Evolutionary conservation across 1,140 invertebrate genomes (phyloP).

Genomic region (Vollenhovia emeryi): DNA sequence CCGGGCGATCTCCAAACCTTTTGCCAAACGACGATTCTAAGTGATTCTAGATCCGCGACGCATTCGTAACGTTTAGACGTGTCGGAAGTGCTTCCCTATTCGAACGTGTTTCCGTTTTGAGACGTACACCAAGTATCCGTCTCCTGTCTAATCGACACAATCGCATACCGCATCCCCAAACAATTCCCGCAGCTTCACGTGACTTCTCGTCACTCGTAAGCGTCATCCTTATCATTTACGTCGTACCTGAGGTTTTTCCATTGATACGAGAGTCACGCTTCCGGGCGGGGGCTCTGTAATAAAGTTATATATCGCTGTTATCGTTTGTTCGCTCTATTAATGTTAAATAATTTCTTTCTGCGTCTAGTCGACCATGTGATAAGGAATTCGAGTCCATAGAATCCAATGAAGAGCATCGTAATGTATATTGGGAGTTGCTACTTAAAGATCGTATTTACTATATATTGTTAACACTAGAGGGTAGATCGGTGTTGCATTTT

Average conservation of each 20-base stretch:
- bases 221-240: constrained; percentile 45
- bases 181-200: neutral
- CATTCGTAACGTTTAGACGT: constrained; percentile 32
- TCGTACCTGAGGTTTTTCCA: constrained; percentile 53
- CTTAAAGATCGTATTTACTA: constrained; percentile 62
- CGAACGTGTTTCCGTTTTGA: constrained; percentile 35
- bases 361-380: constrained; percentile 35
- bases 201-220: constrained; percentile 18
- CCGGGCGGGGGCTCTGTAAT: neutral
- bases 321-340: constrained; percentile 32
- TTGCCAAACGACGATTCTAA: constrained; percentile 56
- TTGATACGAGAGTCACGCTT: constrained; percentile 30
- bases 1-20: constrained; percentile 27
- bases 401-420: constrained; percentile 6
- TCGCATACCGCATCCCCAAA: neutral
- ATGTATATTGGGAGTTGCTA: constrained; percentile 52
- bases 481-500: constrained; percentile 66
- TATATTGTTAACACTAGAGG: constrained; percentile 63
- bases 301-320: constrained; percentile 54
- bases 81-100: constrained; percentile 40
- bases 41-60: constrained; percentile 13
- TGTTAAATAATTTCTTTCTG: constrained; percentile 36
- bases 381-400: constrained; percentile 8
- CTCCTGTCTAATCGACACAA: neutral
- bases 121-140: constrained; percentile 1